A percentile compares a stretch with the other conserved stretches of the same genome.
These are phyloP conservation scores for Sternarchorhynchus goeldii DNA, from an alignment of 2,797 vertebrate species.

Conservation along the genomic window DNA sequence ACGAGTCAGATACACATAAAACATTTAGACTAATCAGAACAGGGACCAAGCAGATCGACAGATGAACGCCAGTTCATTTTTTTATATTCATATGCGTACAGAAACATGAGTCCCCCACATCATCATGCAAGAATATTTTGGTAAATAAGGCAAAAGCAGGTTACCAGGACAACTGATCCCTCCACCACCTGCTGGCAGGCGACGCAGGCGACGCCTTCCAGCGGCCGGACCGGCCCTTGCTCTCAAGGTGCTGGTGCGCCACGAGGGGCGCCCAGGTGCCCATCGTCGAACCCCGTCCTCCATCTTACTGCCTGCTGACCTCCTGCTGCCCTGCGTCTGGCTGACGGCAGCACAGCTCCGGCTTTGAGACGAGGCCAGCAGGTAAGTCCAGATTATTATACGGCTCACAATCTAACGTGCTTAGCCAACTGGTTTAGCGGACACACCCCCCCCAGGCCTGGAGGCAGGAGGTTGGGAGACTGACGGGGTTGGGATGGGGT, in stretches of 20 bases:
- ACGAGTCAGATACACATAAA: conserved; percentile 1
- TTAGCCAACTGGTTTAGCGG: conserved; percentile 70
- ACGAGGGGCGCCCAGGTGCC: conserved; percentile 59
- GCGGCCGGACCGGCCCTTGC: conserved; percentile 63
- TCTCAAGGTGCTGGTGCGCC: conserved; percentile 66
- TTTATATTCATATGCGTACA: no score
- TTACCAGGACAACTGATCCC: conserved; percentile 67
- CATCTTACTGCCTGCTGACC: conserved; percentile 15
- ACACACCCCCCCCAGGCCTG: conserved; percentile 35
- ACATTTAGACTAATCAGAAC: neutral
- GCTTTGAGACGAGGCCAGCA: conserved; percentile 58
- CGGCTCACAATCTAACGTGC: conserved; percentile 77
- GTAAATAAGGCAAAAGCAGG: conserved; percentile 18
- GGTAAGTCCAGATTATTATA: conserved; percentile 81
- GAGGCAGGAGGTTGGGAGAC: no score
- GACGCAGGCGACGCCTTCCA: conserved; percentile 63
- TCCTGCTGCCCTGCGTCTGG: conserved; percentile 13
- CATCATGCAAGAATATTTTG: neutral
- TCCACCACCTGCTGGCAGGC: conserved; percentile 61
- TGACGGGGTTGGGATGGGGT: no score
- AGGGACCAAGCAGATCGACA: neutral
- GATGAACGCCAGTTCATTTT: neutral
- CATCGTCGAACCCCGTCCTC: conserved; percentile 49
- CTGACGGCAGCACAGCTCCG: conserved; percentile 59
- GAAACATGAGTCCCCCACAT: neutral